Evolutionary conservation across 2,888 invertebrate genomes (phyloP), one percentile per base, ranked within the genome.

Genomic region (Chymomyza fuscimana): DNA sequence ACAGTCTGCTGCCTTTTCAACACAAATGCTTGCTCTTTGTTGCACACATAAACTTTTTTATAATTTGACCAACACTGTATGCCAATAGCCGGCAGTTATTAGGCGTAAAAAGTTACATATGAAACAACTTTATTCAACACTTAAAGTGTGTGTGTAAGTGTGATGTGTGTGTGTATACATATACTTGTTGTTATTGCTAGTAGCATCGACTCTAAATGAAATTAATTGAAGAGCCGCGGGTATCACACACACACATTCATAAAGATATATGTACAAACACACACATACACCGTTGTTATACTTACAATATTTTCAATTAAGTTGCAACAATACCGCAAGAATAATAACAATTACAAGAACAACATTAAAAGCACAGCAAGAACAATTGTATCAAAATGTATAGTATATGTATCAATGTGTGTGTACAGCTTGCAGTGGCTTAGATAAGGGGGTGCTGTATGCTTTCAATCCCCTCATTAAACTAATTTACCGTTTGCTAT

Each of bases 221-320:
- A 84, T 84, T 86, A 84, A 84, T 80, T 86, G 81, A 78, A 75
- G 74, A 62, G 70, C 83, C 78, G 71, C 76, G 63, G 73, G 79
- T 74, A 65, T 46, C 22, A 61, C 59, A 67, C 70, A 65, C 65
- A 68, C 74, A 56, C 67, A 15, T 9, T 29, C 19, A 25, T 32
- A 32, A 7, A 32, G 32, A 46, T 46, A 50, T 25, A 46, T 46
- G 40, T 25, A 51, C 60, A 40, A 46, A 54, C 67, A 7, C 15
- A 51, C 63, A 19, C 56, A 63, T 63, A 56, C 51, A 54, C 54
- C 59, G 56, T 67, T 75, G 72, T 78, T 77, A 46, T 46, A 46
- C 76, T 83, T 81, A 81, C 81, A 86, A 84, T 86, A 86, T 86
- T 87, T 87, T 83, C 85, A 86, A 86, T 86, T 86, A 87, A 86